Conservation (phyloP, 2,113 vertebrate species). For the Corynorhinus townsendii region DNA sequence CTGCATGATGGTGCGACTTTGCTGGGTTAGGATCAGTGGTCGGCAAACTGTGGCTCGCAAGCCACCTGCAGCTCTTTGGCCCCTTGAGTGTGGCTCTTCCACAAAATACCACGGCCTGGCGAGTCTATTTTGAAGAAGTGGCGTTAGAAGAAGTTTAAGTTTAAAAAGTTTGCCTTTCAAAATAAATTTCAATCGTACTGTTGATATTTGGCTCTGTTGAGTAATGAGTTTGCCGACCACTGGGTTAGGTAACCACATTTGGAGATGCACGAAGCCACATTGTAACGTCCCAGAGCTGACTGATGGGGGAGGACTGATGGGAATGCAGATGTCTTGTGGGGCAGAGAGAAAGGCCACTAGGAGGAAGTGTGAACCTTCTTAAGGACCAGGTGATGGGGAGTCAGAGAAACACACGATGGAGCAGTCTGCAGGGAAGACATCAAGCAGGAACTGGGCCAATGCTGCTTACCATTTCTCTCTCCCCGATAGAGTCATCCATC, state of each 20-base stretch:
- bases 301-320: not conserved
- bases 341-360: not conserved
- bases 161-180: no score
- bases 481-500: not conserved
- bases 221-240: no score
- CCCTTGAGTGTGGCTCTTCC: no score
- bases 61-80: no score
- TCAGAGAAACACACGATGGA: not conserved
- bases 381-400: not conserved
- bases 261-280: not conserved
- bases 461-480: not conserved
- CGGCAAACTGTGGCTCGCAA: no score
- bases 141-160: no score
- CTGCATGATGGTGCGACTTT: not conserved
- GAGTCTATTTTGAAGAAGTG: no score
- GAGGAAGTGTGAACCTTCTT: not conserved
- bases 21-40: not conserved
- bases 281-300: not conserved
- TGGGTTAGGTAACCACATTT: not conserved
- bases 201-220: no score
- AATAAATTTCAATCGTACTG: no score
- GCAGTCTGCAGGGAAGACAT: not conserved
- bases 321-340: not conserved
- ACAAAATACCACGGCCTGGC: no score
- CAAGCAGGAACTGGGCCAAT: not conserved